Conservation (phyloP, 2,888 invertebrate genomes). For the Melieria picta region DNA sequence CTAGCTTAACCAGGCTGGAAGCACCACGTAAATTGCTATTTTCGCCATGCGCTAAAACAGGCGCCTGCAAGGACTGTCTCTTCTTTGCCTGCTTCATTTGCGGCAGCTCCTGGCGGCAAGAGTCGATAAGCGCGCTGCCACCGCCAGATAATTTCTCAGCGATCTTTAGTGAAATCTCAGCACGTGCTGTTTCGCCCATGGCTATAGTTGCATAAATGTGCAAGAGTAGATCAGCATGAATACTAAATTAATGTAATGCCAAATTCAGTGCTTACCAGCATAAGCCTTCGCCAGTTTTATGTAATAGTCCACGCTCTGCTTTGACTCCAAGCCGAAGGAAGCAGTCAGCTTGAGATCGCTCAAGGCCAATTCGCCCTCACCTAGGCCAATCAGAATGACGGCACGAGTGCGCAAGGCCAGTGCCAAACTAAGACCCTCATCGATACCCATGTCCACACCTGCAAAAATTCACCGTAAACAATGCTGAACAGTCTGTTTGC, state of each 20-base stretch:
- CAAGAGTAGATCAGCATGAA: not conserved
- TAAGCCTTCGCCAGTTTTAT: conserved; percentile 78
- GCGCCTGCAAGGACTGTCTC: conserved; percentile 40
- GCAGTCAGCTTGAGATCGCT: conserved; percentile 76
- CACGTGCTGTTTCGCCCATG: conserved; percentile 70
- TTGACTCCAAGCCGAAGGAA: conserved; percentile 72
- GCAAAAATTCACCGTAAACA: not conserved
- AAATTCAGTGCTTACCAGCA: conserved; percentile 53
- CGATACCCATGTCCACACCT: conserved; percentile 69
- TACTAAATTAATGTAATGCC: not conserved
- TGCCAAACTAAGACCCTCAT: conserved; percentile 73
- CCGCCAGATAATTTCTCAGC: conserved; percentile 71
- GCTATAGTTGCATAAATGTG: conserved; percentile 62
- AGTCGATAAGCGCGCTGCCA: conserved; percentile 65
- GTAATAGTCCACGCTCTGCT: conserved; percentile 74
- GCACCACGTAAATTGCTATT: conserved; percentile 70
- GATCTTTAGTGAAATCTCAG: conserved; percentile 74
- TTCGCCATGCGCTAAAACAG: conserved; percentile 68
- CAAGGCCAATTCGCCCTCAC: conserved; percentile 72
- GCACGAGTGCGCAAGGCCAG: conserved; percentile 76
- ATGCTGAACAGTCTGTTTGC: not conserved
- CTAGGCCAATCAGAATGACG: conserved; percentile 70
- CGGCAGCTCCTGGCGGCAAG: conserved; percentile 67
- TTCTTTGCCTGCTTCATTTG: conserved; percentile 49
- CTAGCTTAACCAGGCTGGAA: conserved; percentile 71